Conservation (phyloP, 2,797 vertebrate genomes). For the Spea hammondii region DNA sequence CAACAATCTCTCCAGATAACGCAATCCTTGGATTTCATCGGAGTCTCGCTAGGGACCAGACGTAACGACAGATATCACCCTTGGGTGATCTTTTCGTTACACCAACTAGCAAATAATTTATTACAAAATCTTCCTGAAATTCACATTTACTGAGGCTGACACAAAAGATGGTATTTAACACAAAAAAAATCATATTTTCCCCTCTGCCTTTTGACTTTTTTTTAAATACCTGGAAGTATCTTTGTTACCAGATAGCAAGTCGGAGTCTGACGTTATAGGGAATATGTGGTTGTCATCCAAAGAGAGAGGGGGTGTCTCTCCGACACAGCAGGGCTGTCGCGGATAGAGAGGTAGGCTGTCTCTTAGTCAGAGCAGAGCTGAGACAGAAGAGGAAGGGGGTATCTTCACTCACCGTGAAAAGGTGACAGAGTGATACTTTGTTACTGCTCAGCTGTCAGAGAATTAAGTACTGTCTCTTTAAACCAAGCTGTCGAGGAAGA, state of each 20-base stretch:
- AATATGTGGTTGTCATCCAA: neutral
- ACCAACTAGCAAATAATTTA: conserved; percentile 29
- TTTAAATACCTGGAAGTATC: no score
- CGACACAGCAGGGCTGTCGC: conserved; percentile 2
- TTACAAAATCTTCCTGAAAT: conserved; percentile 13
- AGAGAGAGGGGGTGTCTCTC: neutral
- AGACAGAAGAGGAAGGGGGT: neutral
- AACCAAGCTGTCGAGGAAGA: neutral
- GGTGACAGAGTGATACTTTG: neutral
- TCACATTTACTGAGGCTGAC: neutral
- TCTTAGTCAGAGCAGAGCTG: neutral
- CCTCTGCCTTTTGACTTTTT: no score
- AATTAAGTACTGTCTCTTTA: neutral
- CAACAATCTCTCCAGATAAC: conserved; percentile 12
- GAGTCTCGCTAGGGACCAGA: neutral
- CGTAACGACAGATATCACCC: neutral
- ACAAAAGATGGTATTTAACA: neutral
- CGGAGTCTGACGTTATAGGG: neutral
- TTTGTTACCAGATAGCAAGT: no score
- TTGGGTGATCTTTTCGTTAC: conserved; percentile 22
- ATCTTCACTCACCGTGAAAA: neutral
- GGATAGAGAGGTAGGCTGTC: neutral
- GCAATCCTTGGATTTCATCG: conserved; percentile 4
- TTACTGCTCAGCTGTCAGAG: neutral
- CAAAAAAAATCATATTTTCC: no score